Evolutionary conservation across 2,888 invertebrate species (phyloP), one percentile per base, ranked within the genome.

Genomic region (Chaetogeoica ovagalla): DNA sequence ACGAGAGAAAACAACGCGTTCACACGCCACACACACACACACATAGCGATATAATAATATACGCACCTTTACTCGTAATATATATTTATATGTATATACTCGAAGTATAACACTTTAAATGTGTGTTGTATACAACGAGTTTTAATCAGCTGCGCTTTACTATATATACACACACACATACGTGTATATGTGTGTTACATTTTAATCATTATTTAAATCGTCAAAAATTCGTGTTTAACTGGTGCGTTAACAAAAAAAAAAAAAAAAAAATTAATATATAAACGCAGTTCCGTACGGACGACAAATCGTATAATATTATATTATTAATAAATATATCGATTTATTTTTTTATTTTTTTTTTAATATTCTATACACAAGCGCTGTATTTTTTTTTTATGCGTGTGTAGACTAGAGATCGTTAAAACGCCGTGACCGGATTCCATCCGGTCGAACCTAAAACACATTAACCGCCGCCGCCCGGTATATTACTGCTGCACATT

Each of bases 381-480:
- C 11, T 30, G 30, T 30, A 21, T 37, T 39, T 17, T 2, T 63
- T 65, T 59, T 19, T 59, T 43, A 43, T 48, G 52, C n/a, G n/a
- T 57, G 52, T 65, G 37, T 65, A 73, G 0, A 21, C n/a, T 4
- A 75, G 43, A 60, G 69, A 77, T 70, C 69, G 69, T 77, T 70
- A 77, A 77, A 62, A 77, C 52, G 7, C 77, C 77, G 62, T 70
- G 69, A 77, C 62, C 69, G 69, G 48, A 77, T 70, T 77, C 69
- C 77, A 77, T 70, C 77, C 77, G 77, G 77, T 77, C 77, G 59
- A 69, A 76, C 76, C 68, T 77, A 69, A 55, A 77, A 69, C 69
- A 62, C 69, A 70, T 77, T 69, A 75, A 75, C 74, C 43, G 9
- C 74, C 43, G 52, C 57, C 59, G 59, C 39, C 57, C 70, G 17